Evolutionary conservation across 2,113 vertebrate genomes (phyloP).

Genomic region (Egretta garzetta): DNA sequence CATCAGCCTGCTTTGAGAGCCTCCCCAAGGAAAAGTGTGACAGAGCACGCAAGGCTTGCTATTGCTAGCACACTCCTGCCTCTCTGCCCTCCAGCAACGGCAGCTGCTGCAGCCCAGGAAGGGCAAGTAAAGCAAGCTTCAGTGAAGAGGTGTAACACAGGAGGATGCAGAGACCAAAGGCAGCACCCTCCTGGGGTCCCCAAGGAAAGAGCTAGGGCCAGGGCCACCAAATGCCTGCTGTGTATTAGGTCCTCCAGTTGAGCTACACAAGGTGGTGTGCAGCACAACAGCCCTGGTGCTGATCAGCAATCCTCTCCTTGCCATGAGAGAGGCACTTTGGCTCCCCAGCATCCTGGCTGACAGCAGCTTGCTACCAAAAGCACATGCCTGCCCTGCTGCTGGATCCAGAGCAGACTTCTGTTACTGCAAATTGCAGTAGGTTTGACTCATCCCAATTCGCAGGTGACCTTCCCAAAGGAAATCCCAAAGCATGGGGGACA

Average conservation of each 20-base stretch:
- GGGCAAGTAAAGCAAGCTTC: not conserved
- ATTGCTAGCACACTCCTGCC: not conserved
- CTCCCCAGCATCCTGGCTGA: not conserved
- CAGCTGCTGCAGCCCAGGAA: not conserved
- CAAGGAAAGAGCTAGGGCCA: not conserved
- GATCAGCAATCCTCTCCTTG: not conserved
- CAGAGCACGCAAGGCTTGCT: not conserved
- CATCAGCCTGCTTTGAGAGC: not conserved
- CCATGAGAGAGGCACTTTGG: not conserved
- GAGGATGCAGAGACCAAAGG: not conserved
- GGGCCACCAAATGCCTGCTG: not conserved
- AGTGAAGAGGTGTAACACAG: not conserved
- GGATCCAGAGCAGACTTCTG: not conserved
- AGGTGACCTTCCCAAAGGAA: not conserved
- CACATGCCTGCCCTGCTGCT: not conserved
- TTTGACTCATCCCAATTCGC: not conserved
- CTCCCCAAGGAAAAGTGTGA: not conserved
- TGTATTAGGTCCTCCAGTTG: not conserved
- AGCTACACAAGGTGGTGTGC: rapidly evolving
- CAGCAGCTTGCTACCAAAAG: not conserved
- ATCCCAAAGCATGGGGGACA: not conserved
- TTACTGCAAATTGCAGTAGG: not conserved
- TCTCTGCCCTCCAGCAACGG: not conserved
- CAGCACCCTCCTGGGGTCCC: not conserved
- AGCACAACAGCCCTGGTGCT: not conserved